Conservation (phyloP, 2,113 vertebrate species). For the Saiga tatarica region DNA sequence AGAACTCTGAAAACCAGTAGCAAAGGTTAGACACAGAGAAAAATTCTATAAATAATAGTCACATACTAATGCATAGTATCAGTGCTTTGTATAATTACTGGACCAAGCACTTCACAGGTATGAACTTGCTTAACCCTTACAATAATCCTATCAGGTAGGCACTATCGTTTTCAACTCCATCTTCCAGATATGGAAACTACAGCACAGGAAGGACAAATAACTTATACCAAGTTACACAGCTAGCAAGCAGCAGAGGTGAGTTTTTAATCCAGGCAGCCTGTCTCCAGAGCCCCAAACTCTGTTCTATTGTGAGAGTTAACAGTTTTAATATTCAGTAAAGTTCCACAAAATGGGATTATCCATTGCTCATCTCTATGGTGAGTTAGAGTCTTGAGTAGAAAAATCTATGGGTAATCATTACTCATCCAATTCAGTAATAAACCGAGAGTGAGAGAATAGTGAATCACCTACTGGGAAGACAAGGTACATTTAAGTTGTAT, state of each 20-base stretch:
- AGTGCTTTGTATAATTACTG: neutral
- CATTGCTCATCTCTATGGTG: neutral
- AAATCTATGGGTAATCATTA: neutral
- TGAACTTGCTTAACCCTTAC: neutral
- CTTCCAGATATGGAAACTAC: conserved; percentile 4
- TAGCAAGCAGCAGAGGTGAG: neutral
- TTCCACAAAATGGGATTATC: neutral
- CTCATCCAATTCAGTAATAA: neutral
- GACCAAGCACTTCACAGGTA: neutral
- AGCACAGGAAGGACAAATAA: conserved; percentile 10
- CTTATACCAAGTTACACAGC: neutral
- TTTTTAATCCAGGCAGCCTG: neutral
- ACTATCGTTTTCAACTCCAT: neutral
- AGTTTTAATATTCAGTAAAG: neutral
- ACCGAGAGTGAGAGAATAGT: neutral
- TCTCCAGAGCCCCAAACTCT: neutral
- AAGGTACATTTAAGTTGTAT: neutral
- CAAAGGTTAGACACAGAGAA: neutral
- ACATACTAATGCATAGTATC: neutral
- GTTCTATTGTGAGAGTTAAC: neutral
- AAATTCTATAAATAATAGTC: neutral
- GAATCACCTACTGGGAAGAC: neutral
- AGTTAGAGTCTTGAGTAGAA: neutral
- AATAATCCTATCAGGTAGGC: neutral
- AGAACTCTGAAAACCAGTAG: neutral